These are phyloP conservation scores for Tetragonula clypearis DNA, from an alignment of 1,140 invertebrate genomes.

Conservation along the genomic window DNA sequence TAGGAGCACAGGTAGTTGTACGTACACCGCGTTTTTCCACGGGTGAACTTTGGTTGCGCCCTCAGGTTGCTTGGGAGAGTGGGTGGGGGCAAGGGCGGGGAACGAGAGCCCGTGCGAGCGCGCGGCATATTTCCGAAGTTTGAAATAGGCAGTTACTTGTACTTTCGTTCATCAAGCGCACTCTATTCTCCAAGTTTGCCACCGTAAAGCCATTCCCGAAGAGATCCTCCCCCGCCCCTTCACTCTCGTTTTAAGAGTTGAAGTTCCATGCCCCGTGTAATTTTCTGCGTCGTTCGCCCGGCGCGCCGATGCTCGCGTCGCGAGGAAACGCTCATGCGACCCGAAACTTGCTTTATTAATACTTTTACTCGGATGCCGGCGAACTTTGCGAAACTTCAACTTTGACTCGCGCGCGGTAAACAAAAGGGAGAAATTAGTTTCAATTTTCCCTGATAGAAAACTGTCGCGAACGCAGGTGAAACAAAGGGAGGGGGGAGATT, in stretches of 20 bases:
- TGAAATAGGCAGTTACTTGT: conserved; percentile 45
- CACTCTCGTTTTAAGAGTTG: background rate
- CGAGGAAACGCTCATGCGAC: background rate
- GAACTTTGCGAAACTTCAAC: background rate
- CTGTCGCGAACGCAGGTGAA: background rate
- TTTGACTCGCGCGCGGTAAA: background rate
- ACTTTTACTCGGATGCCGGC: background rate
- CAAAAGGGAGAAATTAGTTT: background rate
- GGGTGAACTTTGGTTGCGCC: background rate
- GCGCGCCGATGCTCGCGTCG: background rate
- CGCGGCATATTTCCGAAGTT: conserved; percentile 33
- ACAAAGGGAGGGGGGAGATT: too few relatives aligned
- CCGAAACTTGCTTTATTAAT: conserved; percentile 9
- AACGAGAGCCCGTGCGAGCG: background rate
- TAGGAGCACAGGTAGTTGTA: background rate
- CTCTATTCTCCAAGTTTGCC: conserved; percentile 35
- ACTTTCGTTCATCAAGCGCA: conserved; percentile 34
- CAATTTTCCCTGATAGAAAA: background rate
- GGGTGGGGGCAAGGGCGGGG: too few relatives aligned
- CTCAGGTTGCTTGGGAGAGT: too few relatives aligned
- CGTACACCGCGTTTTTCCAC: background rate
- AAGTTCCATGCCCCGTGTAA: background rate
- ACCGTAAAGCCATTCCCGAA: conserved; percentile 22
- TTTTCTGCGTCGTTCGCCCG: background rate
- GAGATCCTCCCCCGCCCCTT: background rate